Percentiles rank a stretch among this genome's conserved stretches.
These are phyloP conservation scores for Pocillopora grandis DNA, from an alignment of 92 coral and sea anemone species.

Conservation along the genomic window DNA sequence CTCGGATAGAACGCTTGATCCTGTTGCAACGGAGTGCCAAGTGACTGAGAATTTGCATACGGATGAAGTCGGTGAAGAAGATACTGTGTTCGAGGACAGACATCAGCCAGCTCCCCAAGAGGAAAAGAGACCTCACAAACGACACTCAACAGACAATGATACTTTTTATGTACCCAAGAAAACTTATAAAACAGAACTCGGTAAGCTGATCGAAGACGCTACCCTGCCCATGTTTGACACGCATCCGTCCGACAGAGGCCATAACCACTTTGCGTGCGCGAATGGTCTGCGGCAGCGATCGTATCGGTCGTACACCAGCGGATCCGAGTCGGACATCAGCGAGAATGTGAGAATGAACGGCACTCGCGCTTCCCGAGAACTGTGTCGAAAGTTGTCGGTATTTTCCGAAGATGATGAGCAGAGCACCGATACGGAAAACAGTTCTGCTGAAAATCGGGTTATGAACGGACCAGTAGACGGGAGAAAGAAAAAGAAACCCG, in stretches of 20 bases:
- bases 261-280: constrained; percentile 67
- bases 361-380: constrained; percentile 81
- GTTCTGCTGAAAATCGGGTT: constrained; percentile 78
- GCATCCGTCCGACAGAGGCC: constrained; percentile 55
- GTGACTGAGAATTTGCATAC: constrained; percentile 81
- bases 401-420: constrained; percentile 93
- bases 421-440: constrained; percentile 95
- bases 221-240: constrained; percentile 88
- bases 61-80: constrained; percentile 58
- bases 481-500: constrained; percentile 56
- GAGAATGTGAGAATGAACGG: constrained; percentile 75
- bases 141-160: constrained; percentile 67
- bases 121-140: constrained; percentile 56
- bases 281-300: constrained; percentile 92
- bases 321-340: constrained; percentile 85
- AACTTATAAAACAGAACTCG: constrained; percentile 84
- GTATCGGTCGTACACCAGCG: constrained; percentile 94
- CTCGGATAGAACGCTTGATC: constrained; percentile 61
- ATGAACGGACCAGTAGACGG: constrained; percentile 82
- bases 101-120: constrained; percentile 57
- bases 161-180: constrained; percentile 63
- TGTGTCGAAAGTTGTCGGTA: constrained; percentile 70
- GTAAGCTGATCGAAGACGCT: constrained; percentile 88
- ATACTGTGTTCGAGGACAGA: constrained; percentile 73
- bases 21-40: constrained; percentile 69